Base-by-base conservation (phyloP, 1,140 invertebrate genomes). In the Paralvinella palmiformis region DNA sequence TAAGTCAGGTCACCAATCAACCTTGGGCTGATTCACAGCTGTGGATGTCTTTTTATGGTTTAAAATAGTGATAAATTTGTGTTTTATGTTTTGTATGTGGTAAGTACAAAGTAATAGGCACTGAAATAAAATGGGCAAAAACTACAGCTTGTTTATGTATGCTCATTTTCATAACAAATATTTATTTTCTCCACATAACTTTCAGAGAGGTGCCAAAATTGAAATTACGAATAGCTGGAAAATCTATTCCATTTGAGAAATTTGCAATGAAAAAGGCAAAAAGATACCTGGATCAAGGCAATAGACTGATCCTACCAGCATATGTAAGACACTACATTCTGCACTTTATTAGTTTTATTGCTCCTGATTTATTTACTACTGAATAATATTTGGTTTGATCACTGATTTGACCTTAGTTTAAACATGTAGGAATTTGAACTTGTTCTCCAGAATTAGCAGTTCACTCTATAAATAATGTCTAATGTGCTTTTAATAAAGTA, bases 161-260 rank as follows among this genome's bases (percentile, higher is more conserved):
- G n/a, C n/a, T n/a, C n/a, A n/a, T n/a, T n/a, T n/a, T n/a, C n/a
- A n/a, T n/a, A n/a, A n/a, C n/a, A n/a, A n/a, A n/a, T n/a, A n/a
- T n/a, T n/a, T n/a, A n/a, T n/a, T n/a, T n/a, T n/a, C n/a, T n/a
- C n/a, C n/a, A n/a, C n/a, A n/a, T n/a, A n/a, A n/a, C n/a, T 24
- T 52, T 41, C 73, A 91, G 90, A 66, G 85, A 88, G 69, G 88
- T 90, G 22, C 91, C 92, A 6, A 82, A 82, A 50, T 87, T 88
- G 76, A 94, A 92, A 72, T 90, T 95, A 75, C 84, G 90, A 62
- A 94, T 98, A 62, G 93, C 94, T 35, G 95, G 95, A 0, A 96
- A 97, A 82, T 96, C 94, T 6, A 81, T 98, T 67, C 94, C 95
- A 17, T 90, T 96, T 85, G 95, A 98, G 79, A 98, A 98, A 74